These are phyloP conservation scores for Chrysomallon squamiferum DNA, from an alignment of 1,140 invertebrate genomes.

Conservation along the genomic window DNA sequence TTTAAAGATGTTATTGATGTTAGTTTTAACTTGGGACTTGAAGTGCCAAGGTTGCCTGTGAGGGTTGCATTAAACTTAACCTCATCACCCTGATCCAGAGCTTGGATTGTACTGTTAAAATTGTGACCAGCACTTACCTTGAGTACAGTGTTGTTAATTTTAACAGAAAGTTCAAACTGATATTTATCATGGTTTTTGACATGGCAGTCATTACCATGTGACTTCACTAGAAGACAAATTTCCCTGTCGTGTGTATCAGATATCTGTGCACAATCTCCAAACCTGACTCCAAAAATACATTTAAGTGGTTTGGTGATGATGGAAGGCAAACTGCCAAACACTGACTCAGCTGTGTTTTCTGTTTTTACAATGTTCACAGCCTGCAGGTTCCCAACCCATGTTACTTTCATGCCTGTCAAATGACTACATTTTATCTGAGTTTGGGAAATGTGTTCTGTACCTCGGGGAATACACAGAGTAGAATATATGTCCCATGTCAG, in stretches of 20 bases:
- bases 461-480: slow-evolving; percentile 25
- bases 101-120: slow-evolving; percentile 34
- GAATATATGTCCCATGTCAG: slow-evolving; percentile 39
- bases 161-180: slow-evolving; percentile 29
- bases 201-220: slow-evolving; percentile 37
- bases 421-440: slow-evolving; percentile 37
- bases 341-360: slow-evolving; percentile 42
- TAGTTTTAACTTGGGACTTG: slow-evolving; percentile 33
- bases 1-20: slow-evolving; percentile 38
- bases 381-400: slow-evolving; percentile 39
- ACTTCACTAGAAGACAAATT: slow-evolving; percentile 39
- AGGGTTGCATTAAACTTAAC: slow-evolving; percentile 41
- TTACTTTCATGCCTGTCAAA: slow-evolving; percentile 41
- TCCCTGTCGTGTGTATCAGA: slow-evolving; percentile 21
- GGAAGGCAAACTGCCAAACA: slow-evolving; percentile 41
- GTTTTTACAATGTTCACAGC: slow-evolving; percentile 40
- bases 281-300: slow-evolving; percentile 47
- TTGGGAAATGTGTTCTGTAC: slow-evolving; percentile 16
- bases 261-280: slow-evolving; percentile 33
- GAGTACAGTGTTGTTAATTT: slow-evolving; percentile 4
- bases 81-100: slow-evolving; percentile 24
- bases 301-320: slow-evolving; percentile 43
- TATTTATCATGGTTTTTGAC: slow-evolving; percentile 39
- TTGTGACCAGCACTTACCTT: slow-evolving; percentile 34
- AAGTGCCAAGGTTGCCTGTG: slow-evolving; percentile 27